Evolutionary conservation across 2,113 vertebrate species (phyloP).

Genomic region (Lynx canadensis): DNA sequence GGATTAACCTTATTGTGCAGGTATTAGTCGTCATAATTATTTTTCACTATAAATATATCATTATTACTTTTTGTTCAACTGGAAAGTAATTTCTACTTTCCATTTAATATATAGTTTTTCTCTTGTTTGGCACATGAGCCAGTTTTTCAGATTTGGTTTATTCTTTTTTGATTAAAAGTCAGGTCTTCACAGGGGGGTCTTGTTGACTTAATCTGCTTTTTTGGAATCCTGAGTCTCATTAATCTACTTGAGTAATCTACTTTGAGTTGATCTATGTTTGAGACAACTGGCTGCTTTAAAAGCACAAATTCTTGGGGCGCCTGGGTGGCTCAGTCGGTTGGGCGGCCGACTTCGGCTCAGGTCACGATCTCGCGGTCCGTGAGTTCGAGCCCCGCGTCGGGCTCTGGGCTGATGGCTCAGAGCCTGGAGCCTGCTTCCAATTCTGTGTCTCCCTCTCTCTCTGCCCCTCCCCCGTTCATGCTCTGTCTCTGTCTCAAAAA

Average conservation of each 20-base stretch:
- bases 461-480: too few species aligned
- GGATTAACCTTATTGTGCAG: neutral
- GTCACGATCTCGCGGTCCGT: too few species aligned
- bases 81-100: neutral
- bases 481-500: too few species aligned
- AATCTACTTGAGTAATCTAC: neutral
- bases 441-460: too few species aligned
- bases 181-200: neutral
- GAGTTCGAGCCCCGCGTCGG: too few species aligned
- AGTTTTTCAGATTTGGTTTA: neutral
- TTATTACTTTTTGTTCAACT: neutral
- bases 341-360: too few species aligned
- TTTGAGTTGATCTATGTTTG: neutral
- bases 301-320: neutral
- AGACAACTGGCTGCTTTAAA: neutral
- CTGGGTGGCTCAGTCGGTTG: too few species aligned
- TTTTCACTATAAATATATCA: conserved; percentile 26
- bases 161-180: neutral
- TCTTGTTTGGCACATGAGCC: neutral
- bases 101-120: neutral
- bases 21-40: neutral
- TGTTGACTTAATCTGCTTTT: neutral
- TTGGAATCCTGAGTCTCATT: neutral
- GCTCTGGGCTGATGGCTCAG: too few species aligned
- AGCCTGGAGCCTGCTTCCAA: too few species aligned